Conservation (phyloP, 2,888 invertebrate species). For the Drosophila tripunctata region DNA sequence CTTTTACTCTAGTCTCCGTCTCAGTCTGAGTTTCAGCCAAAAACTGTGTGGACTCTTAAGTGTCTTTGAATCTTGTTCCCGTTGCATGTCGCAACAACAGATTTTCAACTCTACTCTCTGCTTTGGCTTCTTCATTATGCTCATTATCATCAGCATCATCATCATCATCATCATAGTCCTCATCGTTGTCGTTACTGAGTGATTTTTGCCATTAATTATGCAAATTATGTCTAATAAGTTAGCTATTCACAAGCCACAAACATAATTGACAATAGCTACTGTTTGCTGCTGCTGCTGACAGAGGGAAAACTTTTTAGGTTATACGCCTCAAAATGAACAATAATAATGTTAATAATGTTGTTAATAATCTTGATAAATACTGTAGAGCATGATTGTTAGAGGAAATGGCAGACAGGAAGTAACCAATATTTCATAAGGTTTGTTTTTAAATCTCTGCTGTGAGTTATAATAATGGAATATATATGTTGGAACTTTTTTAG, state of each 20-base stretch:
- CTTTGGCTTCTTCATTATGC: constrained; percentile 5
- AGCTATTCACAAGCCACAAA: constrained; percentile 61
- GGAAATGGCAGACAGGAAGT: constrained; percentile 5
- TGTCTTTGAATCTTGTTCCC: constrained; percentile 29
- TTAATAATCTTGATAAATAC: constrained; percentile 9
- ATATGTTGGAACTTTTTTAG: no score
- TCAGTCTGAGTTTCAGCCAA: constrained; percentile 11
- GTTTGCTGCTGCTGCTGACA: constrained; percentile 41
- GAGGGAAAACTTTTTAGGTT: constrained; percentile 10
- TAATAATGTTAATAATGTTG: constrained; percentile 12
- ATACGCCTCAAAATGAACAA: constrained; percentile 25
- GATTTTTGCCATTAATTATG: constrained; percentile 78
- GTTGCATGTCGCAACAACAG: constrained; percentile 52
- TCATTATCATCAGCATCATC: no score
- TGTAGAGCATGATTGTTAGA: neutral
- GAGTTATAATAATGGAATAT: no score
- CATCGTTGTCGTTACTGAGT: constrained; percentile 15
- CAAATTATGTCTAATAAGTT: constrained; percentile 78
- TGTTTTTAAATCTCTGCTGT: no score
- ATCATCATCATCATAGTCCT: neutral
- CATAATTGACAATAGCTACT: constrained; percentile 69
- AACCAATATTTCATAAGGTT: neutral
- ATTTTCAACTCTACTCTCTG: constrained; percentile 1
- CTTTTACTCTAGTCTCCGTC: constrained; percentile 54
- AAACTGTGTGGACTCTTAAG: constrained; percentile 3